phyloP scores from a whole-genome alignment of 2,888 invertebrate genomes.

The Cephus pygmeus region DNA sequence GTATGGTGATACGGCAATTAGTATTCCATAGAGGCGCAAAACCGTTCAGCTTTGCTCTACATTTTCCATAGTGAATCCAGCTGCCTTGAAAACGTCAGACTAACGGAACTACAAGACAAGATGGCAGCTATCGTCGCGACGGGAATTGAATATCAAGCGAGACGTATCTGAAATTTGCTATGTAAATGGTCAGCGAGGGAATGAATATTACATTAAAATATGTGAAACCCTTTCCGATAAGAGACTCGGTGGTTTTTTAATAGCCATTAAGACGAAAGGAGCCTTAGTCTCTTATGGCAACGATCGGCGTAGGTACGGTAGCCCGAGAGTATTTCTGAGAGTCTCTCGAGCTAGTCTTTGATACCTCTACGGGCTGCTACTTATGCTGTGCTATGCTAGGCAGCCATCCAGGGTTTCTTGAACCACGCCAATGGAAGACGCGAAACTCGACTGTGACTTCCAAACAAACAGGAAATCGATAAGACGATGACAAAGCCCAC shows the following conservation, averaged over 20 bases:
- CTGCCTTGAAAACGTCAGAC: neutral
- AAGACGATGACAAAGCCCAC: neutral
- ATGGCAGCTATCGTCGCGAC: neutral
- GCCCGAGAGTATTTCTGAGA: neutral
- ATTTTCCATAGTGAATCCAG: neutral
- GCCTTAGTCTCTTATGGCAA: neutral
- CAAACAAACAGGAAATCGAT: neutral
- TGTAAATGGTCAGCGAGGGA: neutral
- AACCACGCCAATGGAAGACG: neutral
- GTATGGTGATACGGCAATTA: neutral
- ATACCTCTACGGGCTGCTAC: neutral
- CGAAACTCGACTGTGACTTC: neutral
- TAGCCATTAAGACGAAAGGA: neutral
- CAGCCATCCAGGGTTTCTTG: neutral
- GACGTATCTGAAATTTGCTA: neutral
- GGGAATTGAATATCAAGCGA: neutral
- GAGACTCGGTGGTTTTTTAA: neutral
- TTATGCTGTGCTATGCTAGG: neutral
- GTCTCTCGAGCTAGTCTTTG: neutral
- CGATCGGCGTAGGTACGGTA: neutral
- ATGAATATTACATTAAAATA: neutral
- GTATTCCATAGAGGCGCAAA: neutral
- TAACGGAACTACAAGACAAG: neutral
- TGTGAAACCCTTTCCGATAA: neutral
- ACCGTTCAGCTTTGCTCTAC: neutral